Conservation (phyloP, 2,113 vertebrate genomes). For the Elanoides forficatus region DNA sequence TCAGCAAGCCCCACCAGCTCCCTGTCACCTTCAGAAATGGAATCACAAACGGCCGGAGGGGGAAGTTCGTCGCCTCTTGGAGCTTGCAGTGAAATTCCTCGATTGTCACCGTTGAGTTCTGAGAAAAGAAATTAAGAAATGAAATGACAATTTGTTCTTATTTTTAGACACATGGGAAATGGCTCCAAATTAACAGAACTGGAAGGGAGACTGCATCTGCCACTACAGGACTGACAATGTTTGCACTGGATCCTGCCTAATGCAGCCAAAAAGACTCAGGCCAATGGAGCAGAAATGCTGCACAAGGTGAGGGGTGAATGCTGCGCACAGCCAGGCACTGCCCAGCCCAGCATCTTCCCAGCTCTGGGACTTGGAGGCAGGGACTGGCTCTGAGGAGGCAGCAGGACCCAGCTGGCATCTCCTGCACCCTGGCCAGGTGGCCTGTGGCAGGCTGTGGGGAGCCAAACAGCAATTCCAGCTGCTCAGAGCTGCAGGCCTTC, state of each 20-base stretch:
- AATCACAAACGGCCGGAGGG: constrained; percentile 95
- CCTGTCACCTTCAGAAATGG: constrained; percentile 93
- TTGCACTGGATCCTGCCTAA: not conserved
- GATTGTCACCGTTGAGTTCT: constrained; percentile 98
- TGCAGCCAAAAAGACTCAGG: not conserved
- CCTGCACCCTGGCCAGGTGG: not conserved
- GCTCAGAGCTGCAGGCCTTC: not conserved
- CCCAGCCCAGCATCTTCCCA: not conserved
- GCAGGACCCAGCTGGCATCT: not conserved
- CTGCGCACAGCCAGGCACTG: not conserved
- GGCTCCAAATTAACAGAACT: not conserved
- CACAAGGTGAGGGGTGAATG: not conserved
- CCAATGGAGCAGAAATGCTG: not conserved
- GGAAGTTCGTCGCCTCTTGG: constrained; percentile 98
- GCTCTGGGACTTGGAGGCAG: not conserved
- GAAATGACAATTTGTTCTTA: constrained; percentile 7
- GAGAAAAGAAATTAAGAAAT: constrained; percentile 53
- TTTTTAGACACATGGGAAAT: not conserved
- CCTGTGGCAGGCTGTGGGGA: not conserved
- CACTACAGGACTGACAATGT: not conserved
- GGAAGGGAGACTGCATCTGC: constrained; percentile 15
- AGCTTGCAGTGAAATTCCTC: constrained; percentile 98
- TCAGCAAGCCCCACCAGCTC: not conserved
- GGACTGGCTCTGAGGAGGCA: not conserved
- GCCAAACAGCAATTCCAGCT: not conserved